Evolutionary conservation across 2,797 vertebrate species (phyloP), one percentile per base, ranked within the genome.

Genomic region (Tolypeutes matacus): DNA sequence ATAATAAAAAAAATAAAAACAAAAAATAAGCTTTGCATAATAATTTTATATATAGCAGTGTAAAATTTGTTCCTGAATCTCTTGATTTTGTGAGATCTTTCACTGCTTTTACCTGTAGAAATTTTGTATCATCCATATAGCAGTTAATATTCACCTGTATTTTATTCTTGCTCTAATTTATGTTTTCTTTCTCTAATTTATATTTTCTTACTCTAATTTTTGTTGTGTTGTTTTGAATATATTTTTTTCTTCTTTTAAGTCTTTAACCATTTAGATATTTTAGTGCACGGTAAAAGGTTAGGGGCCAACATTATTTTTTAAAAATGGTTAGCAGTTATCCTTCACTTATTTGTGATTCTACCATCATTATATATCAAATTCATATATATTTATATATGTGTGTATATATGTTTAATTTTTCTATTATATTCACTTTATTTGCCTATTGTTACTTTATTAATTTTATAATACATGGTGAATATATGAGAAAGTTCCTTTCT

Each of bases 51-150:
- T 89, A 17, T 86, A 86, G 23, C 14, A 42, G n/a, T 76, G n/a
- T 76, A 72, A 89, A 86, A 64, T 65, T 95, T 93, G 23, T 75
- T 85, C 81, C 85, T 29, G n/a, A 70, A 46, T 96, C 17, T 81
- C 12, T 88, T 58, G 17, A 88, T 85, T 92, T 95, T 92, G 20
- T 82, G 62, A 72, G 70, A 81, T 92, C 46, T 93, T 92, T 29
- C 46, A 67, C 70, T 86, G 49, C 56, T 76, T 92, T 82, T 75
- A 70, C 12, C 46, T 92, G 2, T 62, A 56, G 56, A 93, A 93
- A 78, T 70, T 83, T 5, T 5, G 5, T 86, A 18, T 85, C 25
- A 51, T 87, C 29, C 25, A 86, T 89, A 46, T 31, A 60, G 27
- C 36, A 82, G 29, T 89, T 83, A 77, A 46, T 86, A 83, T n/a